Evolutionary conservation across 2,888 invertebrate species (phyloP), one percentile per base, ranked within the genome.

Genomic region (Phaedon cochleariae): DNA sequence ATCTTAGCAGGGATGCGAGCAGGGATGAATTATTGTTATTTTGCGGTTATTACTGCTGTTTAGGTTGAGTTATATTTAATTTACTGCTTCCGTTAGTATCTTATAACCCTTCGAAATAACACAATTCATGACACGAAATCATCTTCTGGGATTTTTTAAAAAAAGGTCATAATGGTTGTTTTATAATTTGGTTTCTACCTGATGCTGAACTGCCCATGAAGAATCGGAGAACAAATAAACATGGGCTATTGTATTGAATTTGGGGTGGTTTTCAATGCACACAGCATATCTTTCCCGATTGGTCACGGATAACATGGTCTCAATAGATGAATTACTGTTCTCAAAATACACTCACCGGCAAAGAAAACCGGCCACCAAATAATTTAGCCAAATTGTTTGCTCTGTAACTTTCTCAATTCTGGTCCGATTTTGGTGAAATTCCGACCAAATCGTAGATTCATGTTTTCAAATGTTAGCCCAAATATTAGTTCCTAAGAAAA

Each of bases 191-290:
- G 34, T 54, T 45, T 9, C 17, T 57, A 57, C 57, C 57, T 55
- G 55, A 31, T 54, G 18, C 31, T 20, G 18, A 9, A 52, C 52
- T 31, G 41, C 41, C 34, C 57, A 45, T 57, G 37, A 20, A 45
- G 26, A 57, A 57, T 57, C 10, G 17, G n/a, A 57, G 45, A 57
- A 45, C 46, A 57, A 57, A 57, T 26, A 57, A 10, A 17, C n/a
- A 45, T 3, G 3, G 41, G 26, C 46, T 18, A 17, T 57, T 57
- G 45, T 57, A 17, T 57, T 45, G 2, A 15, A 45, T 41, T 45
- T 21, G 57, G 57, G 57, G 57, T 46, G 57, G 57, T 57, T 57
- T 57, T 22, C 45, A 20, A 55, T 37, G 41, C 41, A 54, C 37
- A 9, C 21, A 55, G 9, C 31, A 10, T 34, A 34, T 34, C 31